Evolutionary conservation across 2,888 invertebrate species (phyloP).

Genomic region (Drepanosiphum platanoidis): DNA sequence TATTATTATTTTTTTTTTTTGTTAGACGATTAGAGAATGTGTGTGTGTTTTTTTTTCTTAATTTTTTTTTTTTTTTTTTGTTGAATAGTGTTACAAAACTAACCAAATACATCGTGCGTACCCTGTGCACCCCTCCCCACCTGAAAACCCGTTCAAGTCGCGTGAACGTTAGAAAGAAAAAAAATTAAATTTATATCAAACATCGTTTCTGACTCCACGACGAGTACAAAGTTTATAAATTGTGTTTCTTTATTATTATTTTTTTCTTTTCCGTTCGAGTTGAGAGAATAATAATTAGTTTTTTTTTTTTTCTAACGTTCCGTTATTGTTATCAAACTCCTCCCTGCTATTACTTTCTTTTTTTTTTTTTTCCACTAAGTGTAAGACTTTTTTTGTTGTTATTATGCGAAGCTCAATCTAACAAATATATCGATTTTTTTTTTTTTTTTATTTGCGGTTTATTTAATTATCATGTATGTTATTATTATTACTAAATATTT

Average conservation of each 20-base stretch:
- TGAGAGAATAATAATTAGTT: neutral
- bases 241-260: neutral
- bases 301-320: neutral
- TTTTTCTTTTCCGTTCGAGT: neutral
- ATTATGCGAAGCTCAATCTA: conserved; percentile 55
- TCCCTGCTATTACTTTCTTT: neutral
- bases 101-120: conserved; percentile 31
- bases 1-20: conserved; percentile 7
- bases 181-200: neutral
- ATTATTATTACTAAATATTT: neutral
- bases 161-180: neutral
- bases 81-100: conserved; percentile 56
- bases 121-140: conserved; percentile 14
- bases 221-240: neutral
- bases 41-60: conserved; percentile 3
- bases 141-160: neutral
- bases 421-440: conserved; percentile 54
- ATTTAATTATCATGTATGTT: conserved; percentile 21
- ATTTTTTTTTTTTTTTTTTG: conserved; percentile 45
- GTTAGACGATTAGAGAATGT: neutral
- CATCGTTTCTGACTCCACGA: neutral
- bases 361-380: conserved; percentile 23
- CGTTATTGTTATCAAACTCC: neutral
- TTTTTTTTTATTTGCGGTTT: conserved; percentile 45
- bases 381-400: conserved; percentile 51